Evolutionary conservation across 23 tunicate species (phyloP).

Genomic region (Trididemnum clinides): DNA sequence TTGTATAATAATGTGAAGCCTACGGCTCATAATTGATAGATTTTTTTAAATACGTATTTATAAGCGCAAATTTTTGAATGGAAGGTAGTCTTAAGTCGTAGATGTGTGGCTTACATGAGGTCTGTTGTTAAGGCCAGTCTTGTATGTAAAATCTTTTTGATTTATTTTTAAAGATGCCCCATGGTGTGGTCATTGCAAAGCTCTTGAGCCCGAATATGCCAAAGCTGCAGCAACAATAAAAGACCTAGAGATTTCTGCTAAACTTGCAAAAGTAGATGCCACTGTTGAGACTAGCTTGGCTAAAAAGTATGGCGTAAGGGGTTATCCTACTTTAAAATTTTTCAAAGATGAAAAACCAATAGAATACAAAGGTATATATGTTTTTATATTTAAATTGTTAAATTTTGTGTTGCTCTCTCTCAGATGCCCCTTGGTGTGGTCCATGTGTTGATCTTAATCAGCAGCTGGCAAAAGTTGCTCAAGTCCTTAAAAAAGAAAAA

Average conservation of each 20-base stretch:
- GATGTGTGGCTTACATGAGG: too few species aligned
- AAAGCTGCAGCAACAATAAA: constrained; percentile 72
- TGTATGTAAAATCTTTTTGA: too few species aligned
- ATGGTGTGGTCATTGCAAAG: constrained; percentile 99
- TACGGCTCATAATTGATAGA: too few species aligned
- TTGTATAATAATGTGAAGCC: too few species aligned
- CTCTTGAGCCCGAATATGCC: constrained; percentile 98
- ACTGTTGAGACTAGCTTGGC: constrained; percentile 70
- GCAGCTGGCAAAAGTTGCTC: constrained; percentile 57
- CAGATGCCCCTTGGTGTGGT: constrained; percentile 91
- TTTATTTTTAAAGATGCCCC: constrained; percentile 99
- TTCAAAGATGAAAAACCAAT: constrained; percentile 68
- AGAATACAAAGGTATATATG: constrained; percentile 78
- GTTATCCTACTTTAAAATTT: constrained; percentile 97
- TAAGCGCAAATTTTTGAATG: too few species aligned
- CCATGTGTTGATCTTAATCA: constrained; percentile 61
- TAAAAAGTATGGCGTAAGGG: constrained; percentile 73
- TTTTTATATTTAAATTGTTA: neutral
- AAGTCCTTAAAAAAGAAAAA: constrained; percentile 28
- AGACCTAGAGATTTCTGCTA: constrained; percentile 23
- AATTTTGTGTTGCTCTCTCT: neutral
- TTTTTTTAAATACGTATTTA: too few species aligned
- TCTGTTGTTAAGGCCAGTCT: too few species aligned
- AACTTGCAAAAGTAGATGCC: constrained; percentile 96
- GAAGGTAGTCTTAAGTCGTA: too few species aligned